Base-by-base conservation (phyloP, 2,888 invertebrate genomes). In the Rhodophaea formosa region DNA sequence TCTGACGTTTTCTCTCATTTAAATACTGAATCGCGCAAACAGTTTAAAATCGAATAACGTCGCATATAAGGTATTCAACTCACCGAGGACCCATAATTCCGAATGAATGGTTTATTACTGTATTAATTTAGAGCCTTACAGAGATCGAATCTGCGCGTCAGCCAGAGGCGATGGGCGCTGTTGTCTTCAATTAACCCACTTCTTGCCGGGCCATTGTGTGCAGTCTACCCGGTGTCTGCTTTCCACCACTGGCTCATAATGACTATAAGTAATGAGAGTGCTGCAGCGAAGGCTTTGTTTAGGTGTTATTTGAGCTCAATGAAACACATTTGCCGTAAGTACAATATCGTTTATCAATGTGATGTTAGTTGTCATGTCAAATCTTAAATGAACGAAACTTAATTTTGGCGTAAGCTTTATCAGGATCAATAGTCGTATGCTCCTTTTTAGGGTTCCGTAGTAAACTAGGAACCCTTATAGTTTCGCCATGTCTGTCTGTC, bases 161-260 rank as follows among this genome's bases (percentile, higher is more conserved):
- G 80, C 83, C 80, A 68, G 71, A 75, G 80, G 82, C 84, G 71
- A 75, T 82, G 74, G 80, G 70, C 73, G 78, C 78, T 80, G 80
- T 83, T 82, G 84, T 84, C 86, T 86, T 86, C 85, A 86, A 88
- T 90, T 90, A 88, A 88, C 89, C 89, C 83, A 88, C 79, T 84
- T 89, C 77, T 79, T 72, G 75, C 74, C 67, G 71, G 77, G 69
- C 79, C 83, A 86, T 86, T 88, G 88, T 89, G 74, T 79, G 68
- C 72, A 77, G 89, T 90, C 88, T 90, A 76, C 77, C 64, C 76
- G 81, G 82, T 85, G 89, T 89, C 89, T 90, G 86, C 89, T 90
- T 89, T 89, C 88, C 83, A 89, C 84, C 80, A 80, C 75, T 76
- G 73, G 70, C 69, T 65, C 74, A 74, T 80, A 79, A 82, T 80